Base-by-base conservation (phyloP, 2,113 vertebrate species). In the Channa maculata region DNA sequence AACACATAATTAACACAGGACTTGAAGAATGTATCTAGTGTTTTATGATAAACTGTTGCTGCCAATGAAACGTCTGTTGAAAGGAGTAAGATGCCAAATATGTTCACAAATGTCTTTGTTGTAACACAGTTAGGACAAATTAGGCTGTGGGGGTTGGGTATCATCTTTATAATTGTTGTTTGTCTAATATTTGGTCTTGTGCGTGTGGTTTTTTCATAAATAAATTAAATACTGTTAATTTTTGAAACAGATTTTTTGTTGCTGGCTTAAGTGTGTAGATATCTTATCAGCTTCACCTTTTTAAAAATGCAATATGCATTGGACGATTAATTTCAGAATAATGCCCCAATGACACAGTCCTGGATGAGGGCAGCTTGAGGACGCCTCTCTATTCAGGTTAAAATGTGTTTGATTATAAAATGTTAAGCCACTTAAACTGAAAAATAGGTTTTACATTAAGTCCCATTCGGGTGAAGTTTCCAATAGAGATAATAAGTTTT, bases 21-120 rank as follows among this genome's bases (percentile, higher is more conserved):
- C n/a, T 6, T 68, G 14, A 74, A 34, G 70, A 63, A 53, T 71
- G 50, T 59, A 65, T 11, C 7, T 61, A 9, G 15, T 62, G 15
- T 39, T 63, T 63, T 64, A 53, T 0, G 0, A 64, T 5, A 13
- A 43, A 53, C 1, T 66, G 46, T 45, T 66, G 51, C 38, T 52
- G 51, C 12, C 57, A 24, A 72, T 14, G 14, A 51, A 0, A 11
- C 44, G 5, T 59, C 48, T 59, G 12, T 52, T 52, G 33, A 45
- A 15, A 52, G 61, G 53, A 2, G 34, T 14, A 63, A 64, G 7
- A 67, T 78, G 70, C 24, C 44, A 53, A 63, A 55, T 4, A 51
- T 57, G 8, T 50, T 61, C 8, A 44, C 0, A 33, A 44, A 61
- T 67, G 14, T 57, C 2, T 34, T 67, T 53, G 5, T 43, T 75